Evolutionary conservation across 1,140 invertebrate genomes (phyloP).

Genomic region (Drosophila pallidifrons): DNA sequence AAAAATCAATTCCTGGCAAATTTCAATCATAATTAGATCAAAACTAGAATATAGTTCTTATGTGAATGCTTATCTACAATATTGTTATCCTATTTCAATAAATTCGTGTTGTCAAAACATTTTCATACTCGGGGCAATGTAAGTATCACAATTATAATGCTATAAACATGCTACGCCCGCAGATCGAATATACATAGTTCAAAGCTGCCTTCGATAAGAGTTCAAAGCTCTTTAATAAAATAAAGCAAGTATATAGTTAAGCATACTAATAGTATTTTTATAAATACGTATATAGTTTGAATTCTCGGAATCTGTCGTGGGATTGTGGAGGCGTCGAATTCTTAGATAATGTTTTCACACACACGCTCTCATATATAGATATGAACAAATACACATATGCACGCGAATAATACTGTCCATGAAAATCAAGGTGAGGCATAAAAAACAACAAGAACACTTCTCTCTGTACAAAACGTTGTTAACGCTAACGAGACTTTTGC

Average conservation of each 20-base stretch:
- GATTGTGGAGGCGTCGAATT: slow-evolving; percentile 13
- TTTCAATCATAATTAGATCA: too few relatives aligned
- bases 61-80: too few relatives aligned
- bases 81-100: background rate
- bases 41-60: too few relatives aligned
- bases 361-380: slow-evolving; percentile 15
- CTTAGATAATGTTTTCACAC: slow-evolving; percentile 28
- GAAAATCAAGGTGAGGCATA: slow-evolving; percentile 75
- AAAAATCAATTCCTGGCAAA: too few relatives aligned
- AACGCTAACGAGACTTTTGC: slow-evolving; percentile 43
- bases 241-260: background rate
- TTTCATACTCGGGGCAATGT: too few relatives aligned
- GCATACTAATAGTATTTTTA: background rate
- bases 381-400: slow-evolving; percentile 7
- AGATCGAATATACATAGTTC: background rate
- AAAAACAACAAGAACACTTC: slow-evolving; percentile 63
- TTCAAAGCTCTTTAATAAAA: background rate
- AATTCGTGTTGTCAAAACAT: too few relatives aligned
- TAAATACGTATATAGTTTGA: slow-evolving; percentile 13
- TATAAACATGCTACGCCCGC: background rate
- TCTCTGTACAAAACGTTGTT: slow-evolving; percentile 36
- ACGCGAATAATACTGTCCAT: slow-evolving; percentile 43
- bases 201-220: background rate
- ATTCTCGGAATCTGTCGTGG: background rate
- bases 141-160: background rate